A percentile compares a stretch with the other conserved stretches of the same genome.
These are phyloP conservation scores for Leptobrachium leishanense DNA, from an alignment of 2,113 vertebrate species.

Conservation along the genomic window DNA sequence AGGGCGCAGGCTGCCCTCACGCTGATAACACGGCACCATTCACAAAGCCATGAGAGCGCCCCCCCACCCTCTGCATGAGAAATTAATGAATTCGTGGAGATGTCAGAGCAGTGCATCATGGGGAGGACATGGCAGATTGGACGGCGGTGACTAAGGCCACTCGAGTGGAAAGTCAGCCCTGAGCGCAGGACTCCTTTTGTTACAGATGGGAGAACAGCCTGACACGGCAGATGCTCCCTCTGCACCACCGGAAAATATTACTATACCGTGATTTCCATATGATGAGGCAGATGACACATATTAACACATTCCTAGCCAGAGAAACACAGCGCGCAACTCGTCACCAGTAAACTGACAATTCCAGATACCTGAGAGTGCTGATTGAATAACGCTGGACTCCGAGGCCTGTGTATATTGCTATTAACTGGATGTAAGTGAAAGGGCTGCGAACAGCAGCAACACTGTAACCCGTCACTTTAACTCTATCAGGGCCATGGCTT, in stretches of 20 bases:
- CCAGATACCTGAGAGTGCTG: too few species aligned
- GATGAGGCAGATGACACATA: background rate
- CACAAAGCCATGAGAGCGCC: too few species aligned
- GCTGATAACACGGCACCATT: background rate
- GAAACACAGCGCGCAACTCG: background rate
- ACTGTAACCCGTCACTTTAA: too few species aligned
- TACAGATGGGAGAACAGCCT: background rate
- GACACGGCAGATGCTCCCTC: conserved; percentile 3
- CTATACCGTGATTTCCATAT: background rate
- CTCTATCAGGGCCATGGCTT: too few species aligned
- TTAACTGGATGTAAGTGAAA: too few species aligned
- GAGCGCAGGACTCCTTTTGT: background rate
- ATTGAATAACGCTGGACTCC: too few species aligned
- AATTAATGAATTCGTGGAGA: background rate
- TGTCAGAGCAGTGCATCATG: background rate
- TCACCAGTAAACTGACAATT: too few species aligned
- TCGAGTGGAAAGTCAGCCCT: conserved; percentile 15
- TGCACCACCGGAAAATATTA: background rate
- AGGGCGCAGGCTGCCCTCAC: background rate
- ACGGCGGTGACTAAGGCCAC: conserved; percentile 27
- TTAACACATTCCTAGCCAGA: background rate
- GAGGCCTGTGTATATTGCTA: too few species aligned
- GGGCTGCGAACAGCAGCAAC: too few species aligned
- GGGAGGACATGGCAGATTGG: background rate
- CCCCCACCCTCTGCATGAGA: background rate